phyloP scores from a whole-genome alignment of 2,113 vertebrate genomes.

The Notechis scutatus region DNA sequence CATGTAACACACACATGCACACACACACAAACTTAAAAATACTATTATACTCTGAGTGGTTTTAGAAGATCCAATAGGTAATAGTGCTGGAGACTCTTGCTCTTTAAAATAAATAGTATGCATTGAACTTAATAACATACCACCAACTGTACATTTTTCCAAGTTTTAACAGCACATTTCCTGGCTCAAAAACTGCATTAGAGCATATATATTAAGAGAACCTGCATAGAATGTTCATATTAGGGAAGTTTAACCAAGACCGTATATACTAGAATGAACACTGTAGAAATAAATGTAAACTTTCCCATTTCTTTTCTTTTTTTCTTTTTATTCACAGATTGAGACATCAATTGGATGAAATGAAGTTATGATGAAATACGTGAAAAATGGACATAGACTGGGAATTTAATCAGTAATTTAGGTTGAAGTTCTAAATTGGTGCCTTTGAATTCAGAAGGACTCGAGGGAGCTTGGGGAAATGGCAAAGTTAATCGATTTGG shows the following conservation, averaged over 20 bases:
- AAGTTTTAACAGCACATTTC: neutral
- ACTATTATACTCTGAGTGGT: neutral
- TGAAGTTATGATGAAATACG: neutral
- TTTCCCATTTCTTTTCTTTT: neutral
- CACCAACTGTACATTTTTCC: neutral
- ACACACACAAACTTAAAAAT: neutral
- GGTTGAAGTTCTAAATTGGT: neutral
- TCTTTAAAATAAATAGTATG: neutral
- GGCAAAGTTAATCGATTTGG: neutral
- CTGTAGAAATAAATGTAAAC: neutral
- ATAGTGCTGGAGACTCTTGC: neutral
- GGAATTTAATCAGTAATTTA: neutral
- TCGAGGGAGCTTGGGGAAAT: neutral
- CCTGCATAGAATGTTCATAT: neutral
- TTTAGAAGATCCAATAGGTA: neutral
- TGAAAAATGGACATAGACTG: neutral
- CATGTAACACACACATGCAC: neutral
- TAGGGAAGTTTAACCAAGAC: neutral
- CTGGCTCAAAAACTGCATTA: neutral
- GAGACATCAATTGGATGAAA: neutral
- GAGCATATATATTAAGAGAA: neutral
- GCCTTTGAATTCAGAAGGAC: neutral
- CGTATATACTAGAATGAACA: neutral
- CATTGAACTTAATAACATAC: neutral
- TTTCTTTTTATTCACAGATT: neutral